A percentile compares a stretch with the other conserved stretches of the same genome.
These are phyloP conservation scores for Psophia crepitans DNA, from an alignment of 2,113 vertebrate genomes.

Conservation along the genomic window DNA sequence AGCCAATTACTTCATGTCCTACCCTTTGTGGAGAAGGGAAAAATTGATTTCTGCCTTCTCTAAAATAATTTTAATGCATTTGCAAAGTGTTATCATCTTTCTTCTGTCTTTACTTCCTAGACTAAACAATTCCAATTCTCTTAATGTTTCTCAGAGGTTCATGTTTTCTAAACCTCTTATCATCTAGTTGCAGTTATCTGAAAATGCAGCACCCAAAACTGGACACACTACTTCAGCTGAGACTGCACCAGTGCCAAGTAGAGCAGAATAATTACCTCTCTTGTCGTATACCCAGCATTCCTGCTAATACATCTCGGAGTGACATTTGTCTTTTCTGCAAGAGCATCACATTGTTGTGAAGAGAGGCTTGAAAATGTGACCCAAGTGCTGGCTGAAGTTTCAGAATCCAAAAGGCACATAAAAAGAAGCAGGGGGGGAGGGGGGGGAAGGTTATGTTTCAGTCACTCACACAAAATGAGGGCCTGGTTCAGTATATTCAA, in stretches of 20 bases:
- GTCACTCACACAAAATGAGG: neutral
- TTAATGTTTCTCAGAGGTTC: neutral
- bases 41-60: neutral
- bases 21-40: neutral
- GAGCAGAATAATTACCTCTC: slow-evolving; percentile 57
- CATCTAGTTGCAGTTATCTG: neutral
- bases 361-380: neutral
- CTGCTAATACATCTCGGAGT: neutral
- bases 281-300: neutral
- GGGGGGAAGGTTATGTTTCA: neutral
- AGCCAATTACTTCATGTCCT: neutral
- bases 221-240: neutral
- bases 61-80: neutral
- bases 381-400: neutral
- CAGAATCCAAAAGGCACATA: neutral
- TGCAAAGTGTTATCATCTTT: neutral
- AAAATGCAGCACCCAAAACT: neutral
- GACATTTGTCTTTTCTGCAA: slow-evolving; percentile 28
- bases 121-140: neutral
- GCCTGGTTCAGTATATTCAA: neutral
- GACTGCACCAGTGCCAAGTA: slow-evolving; percentile 41
- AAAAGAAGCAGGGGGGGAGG: neutral
- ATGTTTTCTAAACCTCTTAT: neutral
- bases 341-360: neutral
- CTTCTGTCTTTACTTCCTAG: neutral